Percentiles rank a stretch among this genome's conserved stretches.
Evolutionary conservation across 23 tunicate species (phyloP).

Genomic region (Phallusia fumigata): DNA sequence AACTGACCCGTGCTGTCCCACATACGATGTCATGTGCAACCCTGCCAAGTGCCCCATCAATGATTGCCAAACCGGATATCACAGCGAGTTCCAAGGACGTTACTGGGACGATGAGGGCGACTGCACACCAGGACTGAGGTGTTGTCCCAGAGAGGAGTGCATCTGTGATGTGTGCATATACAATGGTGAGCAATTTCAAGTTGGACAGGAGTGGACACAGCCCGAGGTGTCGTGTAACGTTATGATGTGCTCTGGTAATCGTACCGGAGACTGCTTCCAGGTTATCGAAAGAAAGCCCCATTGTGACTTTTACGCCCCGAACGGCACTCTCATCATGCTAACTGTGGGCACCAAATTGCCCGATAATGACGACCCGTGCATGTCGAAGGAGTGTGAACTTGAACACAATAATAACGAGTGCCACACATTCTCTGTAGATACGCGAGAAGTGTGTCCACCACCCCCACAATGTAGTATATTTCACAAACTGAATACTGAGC

Average conservation of each 20-base stretch:
- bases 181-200: conserved; percentile 8
- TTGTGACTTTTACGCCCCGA: conserved; percentile 4
- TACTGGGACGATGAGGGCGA: conserved; percentile 26
- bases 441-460: neutral
- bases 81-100: neutral
- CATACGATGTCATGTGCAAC: conserved; percentile 6
- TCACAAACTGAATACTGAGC: neutral
- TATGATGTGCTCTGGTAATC: conserved; percentile 13
- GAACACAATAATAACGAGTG: neutral
- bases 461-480: neutral
- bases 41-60: conserved; percentile 18
- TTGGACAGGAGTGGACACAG: conserved; percentile 27
- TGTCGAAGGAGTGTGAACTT: neutral
- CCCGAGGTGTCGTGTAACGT: conserved; percentile 7
- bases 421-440: neutral
- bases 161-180: conserved; percentile 32
- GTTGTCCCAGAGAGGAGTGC: conserved; percentile 29
- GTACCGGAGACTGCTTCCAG: conserved; percentile 19
- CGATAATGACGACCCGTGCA: neutral
- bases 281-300: neutral
- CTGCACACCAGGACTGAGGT: conserved; percentile 17
- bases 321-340: conserved; percentile 11
- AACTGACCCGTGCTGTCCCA: conserved; percentile 25
- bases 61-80: conserved; percentile 25
- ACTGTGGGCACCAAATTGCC: neutral